Conservation (phyloP, 2,888 invertebrate species). For the Hemicrepidius hirtus region DNA sequence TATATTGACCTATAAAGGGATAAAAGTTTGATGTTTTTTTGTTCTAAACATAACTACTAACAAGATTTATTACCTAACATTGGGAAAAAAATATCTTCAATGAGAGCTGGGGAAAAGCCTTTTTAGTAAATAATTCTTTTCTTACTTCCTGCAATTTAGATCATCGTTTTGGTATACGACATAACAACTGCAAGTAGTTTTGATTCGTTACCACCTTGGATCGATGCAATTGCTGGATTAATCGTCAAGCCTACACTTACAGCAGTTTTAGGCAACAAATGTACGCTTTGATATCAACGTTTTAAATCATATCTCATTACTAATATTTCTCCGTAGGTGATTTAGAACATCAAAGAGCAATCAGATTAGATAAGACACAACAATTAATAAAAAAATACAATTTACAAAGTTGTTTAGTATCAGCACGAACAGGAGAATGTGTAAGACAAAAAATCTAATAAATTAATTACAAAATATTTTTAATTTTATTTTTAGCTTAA, state of each 20-base stretch:
- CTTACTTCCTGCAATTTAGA: conserved; percentile 73
- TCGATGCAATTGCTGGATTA: conserved; percentile 73
- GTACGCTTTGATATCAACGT: conserved; percentile 65
- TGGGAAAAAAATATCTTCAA: no score
- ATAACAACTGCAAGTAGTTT: conserved; percentile 88
- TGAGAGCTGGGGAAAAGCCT: no score
- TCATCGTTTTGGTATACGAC: conserved; percentile 88
- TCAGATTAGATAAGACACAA: conserved; percentile 79
- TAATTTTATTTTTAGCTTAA: conserved; percentile 74
- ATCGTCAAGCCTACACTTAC: conserved; percentile 74
- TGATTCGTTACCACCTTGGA: conserved; percentile 84
- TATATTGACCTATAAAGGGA: no score
- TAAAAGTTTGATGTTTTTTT: no score
- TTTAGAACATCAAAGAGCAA: conserved; percentile 83
- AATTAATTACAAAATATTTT: no score
- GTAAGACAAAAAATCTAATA: conserved; percentile 72
- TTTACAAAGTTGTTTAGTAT: conserved; percentile 78
- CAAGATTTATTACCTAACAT: no score
- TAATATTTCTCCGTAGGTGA: conserved; percentile 71
- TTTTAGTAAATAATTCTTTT: no score
- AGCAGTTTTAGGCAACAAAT: conserved; percentile 82
- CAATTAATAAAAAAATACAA: conserved; percentile 79
- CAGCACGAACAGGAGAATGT: conserved; percentile 84
- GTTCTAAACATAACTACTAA: no score
- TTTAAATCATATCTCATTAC: background rate